phyloP scores from a whole-genome alignment of 2,113 vertebrate genomes.

The Calypte anna region DNA sequence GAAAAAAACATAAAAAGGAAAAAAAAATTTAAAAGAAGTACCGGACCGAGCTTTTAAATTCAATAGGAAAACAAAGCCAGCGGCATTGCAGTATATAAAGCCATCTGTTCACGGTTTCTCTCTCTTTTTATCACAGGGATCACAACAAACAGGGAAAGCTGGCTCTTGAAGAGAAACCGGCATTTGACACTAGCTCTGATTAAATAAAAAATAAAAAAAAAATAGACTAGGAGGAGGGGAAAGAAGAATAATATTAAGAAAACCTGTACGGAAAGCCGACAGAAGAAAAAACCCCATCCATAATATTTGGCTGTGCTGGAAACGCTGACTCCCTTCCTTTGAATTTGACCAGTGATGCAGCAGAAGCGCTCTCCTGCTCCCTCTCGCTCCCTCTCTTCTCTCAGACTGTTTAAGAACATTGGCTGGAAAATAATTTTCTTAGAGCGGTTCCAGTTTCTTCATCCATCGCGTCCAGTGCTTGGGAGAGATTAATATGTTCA shows the following conservation, averaged over 20 bases:
- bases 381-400: constrained; percentile 40
- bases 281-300: constrained; percentile 61
- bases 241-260: constrained; percentile 40
- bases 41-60: constrained; percentile 16
- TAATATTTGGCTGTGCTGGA: constrained; percentile 40
- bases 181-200: background rate
- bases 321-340: constrained; percentile 53
- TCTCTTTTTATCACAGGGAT: constrained; percentile 13
- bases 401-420: constrained; percentile 49
- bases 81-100: background rate
- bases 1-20: background rate
- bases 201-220: background rate
- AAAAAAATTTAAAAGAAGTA: background rate
- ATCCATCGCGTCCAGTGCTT: constrained; percentile 49
- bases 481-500: constrained; percentile 11
- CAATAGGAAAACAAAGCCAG: constrained; percentile 29
- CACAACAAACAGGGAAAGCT: constrained; percentile 7
- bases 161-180: background rate
- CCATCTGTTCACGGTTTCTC: constrained; percentile 45
- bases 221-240: background rate
- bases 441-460: constrained; percentile 51
- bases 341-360: constrained; percentile 62
- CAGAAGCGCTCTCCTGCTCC: constrained; percentile 41
- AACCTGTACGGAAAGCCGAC: constrained; percentile 21
- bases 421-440: constrained; percentile 29